Base-by-base conservation (phyloP, 2,113 vertebrate genomes). In the Sphaerodactylus townsendi region DNA sequence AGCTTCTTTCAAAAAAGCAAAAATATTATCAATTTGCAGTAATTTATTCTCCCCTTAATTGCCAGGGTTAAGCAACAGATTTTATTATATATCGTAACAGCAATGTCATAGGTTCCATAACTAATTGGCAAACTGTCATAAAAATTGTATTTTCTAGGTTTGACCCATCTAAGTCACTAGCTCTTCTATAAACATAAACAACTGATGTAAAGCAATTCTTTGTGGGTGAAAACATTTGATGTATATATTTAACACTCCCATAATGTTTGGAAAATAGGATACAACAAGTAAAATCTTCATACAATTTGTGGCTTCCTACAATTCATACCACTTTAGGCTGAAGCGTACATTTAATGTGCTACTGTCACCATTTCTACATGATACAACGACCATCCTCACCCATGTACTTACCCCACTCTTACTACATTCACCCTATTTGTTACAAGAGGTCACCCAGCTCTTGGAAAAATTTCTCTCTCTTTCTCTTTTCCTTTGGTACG, bases 191-290 rank as follows among this genome's bases (percentile, higher is more conserved):
- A 85, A 83, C 10, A 84, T 10, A 87, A 50, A 90, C 76, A 72
- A 35, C n/a, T 68, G 77, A 84, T 89, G 81, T 90, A 91, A 92
- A 92, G 78, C 79, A 87, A 76, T 66, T 87, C 53, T 91, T 91
- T 86, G 86, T 81, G 87, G 41, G n/a, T 85, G 69, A 74, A 75
- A 70, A 87, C 48, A 23, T 89, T 89, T 92, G 82, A 65, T 66
- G 62, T 71, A 53, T 72, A 92, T 92, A 83, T 82, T 87, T 90
- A 86, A 89, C 33, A 30, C 86, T 35, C 48, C 75, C 17, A 71
- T 92, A 77, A 81, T 91, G 76, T 92, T 93, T 91, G 89, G 87
- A 82, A 95, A 93, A 91, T 15, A 92, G 79, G 82, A 93, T 86
- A 86, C 1, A 0, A 76, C 84, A 85, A 81, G 71, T 50, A 15